phyloP scores from a whole-genome alignment of 2,888 invertebrate species.

The Agrochola litura region DNA sequence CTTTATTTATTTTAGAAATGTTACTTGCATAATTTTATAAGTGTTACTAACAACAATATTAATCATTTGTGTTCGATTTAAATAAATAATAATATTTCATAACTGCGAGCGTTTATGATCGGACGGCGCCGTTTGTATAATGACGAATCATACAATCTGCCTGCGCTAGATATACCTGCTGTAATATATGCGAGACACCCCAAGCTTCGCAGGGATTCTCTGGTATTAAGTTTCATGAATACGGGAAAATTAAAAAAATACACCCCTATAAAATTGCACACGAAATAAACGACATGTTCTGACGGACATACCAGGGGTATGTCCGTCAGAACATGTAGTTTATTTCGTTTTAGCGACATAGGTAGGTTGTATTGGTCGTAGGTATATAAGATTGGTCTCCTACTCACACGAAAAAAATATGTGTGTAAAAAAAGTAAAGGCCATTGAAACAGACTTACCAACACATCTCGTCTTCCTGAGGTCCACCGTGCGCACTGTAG shows the following conservation, averaged over 20 bases:
- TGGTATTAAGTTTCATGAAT: background rate
- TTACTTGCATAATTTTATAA: too few relatives aligned
- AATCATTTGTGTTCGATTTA: too few relatives aligned
- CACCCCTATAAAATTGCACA: too few relatives aligned
- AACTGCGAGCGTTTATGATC: too few relatives aligned
- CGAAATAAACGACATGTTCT: background rate
- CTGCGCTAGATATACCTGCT: background rate
- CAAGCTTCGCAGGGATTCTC: background rate
- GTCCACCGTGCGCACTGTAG: constrained; percentile 92
- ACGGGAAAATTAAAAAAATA: background rate
- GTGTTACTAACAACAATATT: too few relatives aligned
- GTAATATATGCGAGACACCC: background rate
- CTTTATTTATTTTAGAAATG: too few relatives aligned
- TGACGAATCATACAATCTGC: too few relatives aligned
- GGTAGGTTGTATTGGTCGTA: background rate
- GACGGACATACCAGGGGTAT: too few relatives aligned
- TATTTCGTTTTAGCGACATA: background rate
- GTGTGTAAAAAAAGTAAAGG: background rate
- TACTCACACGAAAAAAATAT: background rate
- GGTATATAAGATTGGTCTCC: background rate
- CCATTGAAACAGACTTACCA: constrained; percentile 86
- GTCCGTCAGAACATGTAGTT: too few relatives aligned
- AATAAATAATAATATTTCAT: too few relatives aligned
- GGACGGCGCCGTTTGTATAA: too few relatives aligned
- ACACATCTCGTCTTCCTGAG: constrained; percentile 95